These are phyloP conservation scores for Hylaeus anthracinus DNA, from an alignment of 1,140 invertebrate genomes.

Conservation along the genomic window DNA sequence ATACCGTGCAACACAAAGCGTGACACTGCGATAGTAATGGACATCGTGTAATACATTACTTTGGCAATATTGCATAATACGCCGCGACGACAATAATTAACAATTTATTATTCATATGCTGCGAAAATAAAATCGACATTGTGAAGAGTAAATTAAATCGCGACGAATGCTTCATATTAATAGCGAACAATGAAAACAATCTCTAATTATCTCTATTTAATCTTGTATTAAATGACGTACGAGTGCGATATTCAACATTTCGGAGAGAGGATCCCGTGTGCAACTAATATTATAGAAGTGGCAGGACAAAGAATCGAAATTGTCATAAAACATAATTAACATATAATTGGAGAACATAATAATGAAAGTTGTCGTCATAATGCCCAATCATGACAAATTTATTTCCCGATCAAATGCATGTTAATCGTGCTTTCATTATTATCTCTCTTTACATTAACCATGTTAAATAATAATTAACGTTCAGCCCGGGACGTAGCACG, in stretches of 20 bases:
- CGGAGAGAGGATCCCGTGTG: not conserved
- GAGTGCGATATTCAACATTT: not conserved
- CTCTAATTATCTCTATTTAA: not conserved
- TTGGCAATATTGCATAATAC: not conserved
- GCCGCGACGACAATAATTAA: constrained; percentile 2
- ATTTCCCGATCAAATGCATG: not conserved
- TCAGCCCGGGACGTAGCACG: no score
- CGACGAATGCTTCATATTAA: not conserved
- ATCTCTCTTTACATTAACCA: not conserved
- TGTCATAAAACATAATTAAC: not conserved
- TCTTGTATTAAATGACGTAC: no score
- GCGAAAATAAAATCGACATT: not conserved
- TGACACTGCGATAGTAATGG: constrained; percentile 23
- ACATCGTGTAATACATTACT: constrained; percentile 33
- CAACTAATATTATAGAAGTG: not conserved
- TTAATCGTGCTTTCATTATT: constrained; percentile 16
- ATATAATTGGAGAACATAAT: not conserved
- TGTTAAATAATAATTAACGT: not conserved
- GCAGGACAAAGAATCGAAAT: no score
- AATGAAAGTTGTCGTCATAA: not conserved
- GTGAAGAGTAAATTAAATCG: not conserved
- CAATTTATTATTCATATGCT: constrained; percentile 13
- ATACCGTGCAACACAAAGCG: constrained; percentile 33
- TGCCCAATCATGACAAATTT: not conserved
- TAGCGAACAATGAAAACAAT: not conserved